phyloP scores from a whole-genome alignment of 2,888 invertebrate species.

The Platycheirus albimanus region DNA sequence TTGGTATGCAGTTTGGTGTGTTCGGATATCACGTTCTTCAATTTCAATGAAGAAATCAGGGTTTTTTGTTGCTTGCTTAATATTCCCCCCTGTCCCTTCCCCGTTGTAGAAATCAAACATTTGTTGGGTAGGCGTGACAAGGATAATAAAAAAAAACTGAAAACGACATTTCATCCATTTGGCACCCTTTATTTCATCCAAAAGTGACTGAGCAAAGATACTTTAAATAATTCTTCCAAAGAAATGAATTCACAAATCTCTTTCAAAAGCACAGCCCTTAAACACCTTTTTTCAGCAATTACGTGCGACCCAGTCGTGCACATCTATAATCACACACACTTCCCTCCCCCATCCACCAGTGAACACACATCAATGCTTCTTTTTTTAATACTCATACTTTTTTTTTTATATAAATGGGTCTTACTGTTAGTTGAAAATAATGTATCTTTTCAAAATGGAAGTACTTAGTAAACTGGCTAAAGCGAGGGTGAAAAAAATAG shows the following conservation, averaged over 20 bases:
- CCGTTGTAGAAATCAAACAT: too few species aligned
- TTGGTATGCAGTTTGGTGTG: too few species aligned
- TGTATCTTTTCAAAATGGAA: slow-evolving; percentile 43
- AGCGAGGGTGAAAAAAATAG: slow-evolving; percentile 55
- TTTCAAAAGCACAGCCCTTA: not conserved
- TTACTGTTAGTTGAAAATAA: slow-evolving; percentile 34
- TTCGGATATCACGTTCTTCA: too few species aligned
- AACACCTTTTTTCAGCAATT: not conserved
- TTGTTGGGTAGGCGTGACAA: too few species aligned
- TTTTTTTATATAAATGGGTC: slow-evolving; percentile 28
- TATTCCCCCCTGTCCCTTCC: too few species aligned
- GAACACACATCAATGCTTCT: not conserved
- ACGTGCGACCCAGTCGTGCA: slow-evolving; percentile 21
- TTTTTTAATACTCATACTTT: slow-evolving; percentile 6
- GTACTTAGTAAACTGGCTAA: slow-evolving; percentile 64
- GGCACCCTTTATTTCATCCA: too few species aligned
- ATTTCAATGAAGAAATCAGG: too few species aligned
- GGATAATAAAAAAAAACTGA: too few species aligned
- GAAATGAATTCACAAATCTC: not conserved
- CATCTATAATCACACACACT: not conserved
- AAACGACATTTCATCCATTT: too few species aligned
- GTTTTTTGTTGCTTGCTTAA: too few species aligned
- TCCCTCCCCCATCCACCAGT: not conserved
- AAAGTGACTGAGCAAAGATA: too few species aligned
- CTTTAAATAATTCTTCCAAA: not conserved